These are phyloP conservation scores for Cynocephalus volans DNA, from an alignment of 2,113 vertebrate genomes.

Conservation along the genomic window DNA sequence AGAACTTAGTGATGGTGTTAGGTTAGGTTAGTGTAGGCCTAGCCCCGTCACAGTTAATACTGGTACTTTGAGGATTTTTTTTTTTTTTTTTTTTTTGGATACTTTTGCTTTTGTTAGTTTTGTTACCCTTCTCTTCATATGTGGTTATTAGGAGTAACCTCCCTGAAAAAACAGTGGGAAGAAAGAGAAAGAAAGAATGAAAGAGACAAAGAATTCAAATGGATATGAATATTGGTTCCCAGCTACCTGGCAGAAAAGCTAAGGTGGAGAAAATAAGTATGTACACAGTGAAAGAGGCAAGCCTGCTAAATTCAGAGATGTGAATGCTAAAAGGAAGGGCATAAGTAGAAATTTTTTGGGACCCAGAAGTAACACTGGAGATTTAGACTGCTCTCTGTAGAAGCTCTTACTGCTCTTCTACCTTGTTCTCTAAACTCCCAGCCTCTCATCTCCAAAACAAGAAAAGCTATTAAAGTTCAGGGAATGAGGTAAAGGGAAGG, in stretches of 20 bases:
- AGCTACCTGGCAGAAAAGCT: not conserved
- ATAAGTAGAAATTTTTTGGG: not conserved
- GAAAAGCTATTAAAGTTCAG: not conserved
- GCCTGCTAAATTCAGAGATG: not conserved
- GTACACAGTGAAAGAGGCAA: not conserved
- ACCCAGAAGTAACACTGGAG: not conserved
- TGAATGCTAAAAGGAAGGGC: not conserved
- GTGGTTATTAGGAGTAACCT: not conserved
- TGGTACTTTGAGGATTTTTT: not conserved
- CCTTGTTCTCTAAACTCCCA: not conserved
- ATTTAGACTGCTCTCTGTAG: not conserved
- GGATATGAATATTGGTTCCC: not conserved
- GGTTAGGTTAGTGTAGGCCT: not conserved
- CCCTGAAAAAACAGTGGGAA: not conserved
- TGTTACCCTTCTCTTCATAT: not conserved
- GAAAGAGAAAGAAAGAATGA: not conserved
- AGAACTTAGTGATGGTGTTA: not conserved
- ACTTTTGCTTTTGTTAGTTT: not conserved
- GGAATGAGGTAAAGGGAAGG: not conserved
- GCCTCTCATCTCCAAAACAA: not conserved
- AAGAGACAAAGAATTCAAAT: not conserved
- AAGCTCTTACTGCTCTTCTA: not conserved
- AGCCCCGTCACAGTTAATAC: not conserved
- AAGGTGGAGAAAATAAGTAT: not conserved
- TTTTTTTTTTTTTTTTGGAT: not conserved